phyloP scores from a whole-genome alignment of 1,140 invertebrate species.

The Meloidogyne floridensis region DNA sequence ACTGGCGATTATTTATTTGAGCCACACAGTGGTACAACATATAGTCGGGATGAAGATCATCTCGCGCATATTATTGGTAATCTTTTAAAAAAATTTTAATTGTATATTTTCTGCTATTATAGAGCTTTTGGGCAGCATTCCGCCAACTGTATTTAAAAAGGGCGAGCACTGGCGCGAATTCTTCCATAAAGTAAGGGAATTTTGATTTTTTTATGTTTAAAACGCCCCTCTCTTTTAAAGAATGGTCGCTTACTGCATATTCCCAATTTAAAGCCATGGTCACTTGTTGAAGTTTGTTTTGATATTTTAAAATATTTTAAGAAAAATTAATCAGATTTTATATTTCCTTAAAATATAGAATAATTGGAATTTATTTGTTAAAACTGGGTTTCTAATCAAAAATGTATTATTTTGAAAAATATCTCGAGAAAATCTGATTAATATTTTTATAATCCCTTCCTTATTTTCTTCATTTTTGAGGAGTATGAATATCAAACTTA shows the following conservation, averaged over 20 bases:
- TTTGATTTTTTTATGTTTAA: conserved; percentile 11
- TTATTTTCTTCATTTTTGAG: too few species aligned
- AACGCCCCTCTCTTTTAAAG: conserved; percentile 43
- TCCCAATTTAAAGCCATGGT: conserved; percentile 88
- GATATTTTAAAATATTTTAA: too few species aligned
- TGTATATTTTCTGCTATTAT: neutral
- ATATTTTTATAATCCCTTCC: too few species aligned
- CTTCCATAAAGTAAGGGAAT: conserved; percentile 78
- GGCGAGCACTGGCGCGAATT: conserved; percentile 89
- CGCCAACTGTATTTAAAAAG: conserved; percentile 81
- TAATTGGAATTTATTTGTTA: too few species aligned
- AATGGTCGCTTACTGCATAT: conserved; percentile 83
- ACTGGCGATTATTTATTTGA: conserved; percentile 99
- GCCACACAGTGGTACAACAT: conserved; percentile 83
- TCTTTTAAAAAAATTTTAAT: neutral
- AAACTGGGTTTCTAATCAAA: too few species aligned
- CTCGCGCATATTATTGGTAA: conserved; percentile 87
- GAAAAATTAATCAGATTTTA: too few species aligned
- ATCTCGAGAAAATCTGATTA: too few species aligned
- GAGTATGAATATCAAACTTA: neutral
- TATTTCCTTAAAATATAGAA: too few species aligned
- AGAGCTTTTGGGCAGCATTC: conserved; percentile 92
- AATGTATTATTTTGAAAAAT: too few species aligned
- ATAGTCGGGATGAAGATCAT: conserved; percentile 91
- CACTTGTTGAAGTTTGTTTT: conserved; percentile 72